phyloP scores from a whole-genome alignment of 1,140 invertebrate genomes.

The Papilio machaon region DNA sequence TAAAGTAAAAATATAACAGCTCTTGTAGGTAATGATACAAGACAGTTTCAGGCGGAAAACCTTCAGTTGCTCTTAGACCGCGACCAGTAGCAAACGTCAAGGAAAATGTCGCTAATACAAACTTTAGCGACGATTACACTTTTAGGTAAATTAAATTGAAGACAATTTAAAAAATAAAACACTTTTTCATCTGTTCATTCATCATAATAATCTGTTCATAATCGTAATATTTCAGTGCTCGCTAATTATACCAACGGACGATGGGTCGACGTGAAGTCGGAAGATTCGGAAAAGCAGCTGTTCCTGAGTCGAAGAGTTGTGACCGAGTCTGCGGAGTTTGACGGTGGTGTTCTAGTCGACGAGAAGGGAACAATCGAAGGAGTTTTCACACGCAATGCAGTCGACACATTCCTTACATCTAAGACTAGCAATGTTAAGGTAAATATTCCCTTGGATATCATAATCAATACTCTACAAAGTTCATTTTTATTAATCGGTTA shows the following conservation, averaged over 20 bases:
- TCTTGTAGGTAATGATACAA: slow-evolving; percentile 17
- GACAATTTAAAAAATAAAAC: neutral
- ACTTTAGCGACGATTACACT: slow-evolving; percentile 8
- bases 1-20: slow-evolving; percentile 24
- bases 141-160: slow-evolving; percentile 25
- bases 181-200: neutral
- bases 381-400: slow-evolving; percentile 62
- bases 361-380: slow-evolving; percentile 68
- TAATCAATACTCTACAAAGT: neutral
- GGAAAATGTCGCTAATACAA: slow-evolving; percentile 23
- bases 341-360: slow-evolving; percentile 72
- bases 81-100: slow-evolving; percentile 27
- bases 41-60: slow-evolving; percentile 35
- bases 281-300: slow-evolving; percentile 51
- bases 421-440: slow-evolving; percentile 54
- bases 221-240: slow-evolving; percentile 1
- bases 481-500: neutral
- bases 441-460: slow-evolving; percentile 28
- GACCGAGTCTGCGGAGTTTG: slow-evolving; percentile 65
- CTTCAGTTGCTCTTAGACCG: slow-evolving; percentile 36
- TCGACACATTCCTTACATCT: slow-evolving; percentile 55
- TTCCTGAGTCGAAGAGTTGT: slow-evolving; percentile 70
- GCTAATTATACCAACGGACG: slow-evolving; percentile 31
- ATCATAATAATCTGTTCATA: neutral
- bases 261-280: slow-evolving; percentile 42